phyloP scores from a whole-genome alignment of 2,797 vertebrate genomes.

The Euthynnus affinis region DNA sequence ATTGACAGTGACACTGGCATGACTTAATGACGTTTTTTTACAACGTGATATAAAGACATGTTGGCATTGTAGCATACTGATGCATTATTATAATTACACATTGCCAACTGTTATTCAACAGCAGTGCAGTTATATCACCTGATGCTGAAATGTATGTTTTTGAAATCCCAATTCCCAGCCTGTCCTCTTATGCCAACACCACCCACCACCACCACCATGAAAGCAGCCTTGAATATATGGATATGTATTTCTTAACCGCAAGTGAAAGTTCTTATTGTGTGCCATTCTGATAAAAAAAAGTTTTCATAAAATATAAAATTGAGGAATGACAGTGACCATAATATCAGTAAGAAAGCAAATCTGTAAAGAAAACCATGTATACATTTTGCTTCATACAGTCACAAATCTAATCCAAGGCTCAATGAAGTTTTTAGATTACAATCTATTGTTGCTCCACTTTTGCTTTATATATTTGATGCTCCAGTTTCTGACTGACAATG shows the following conservation, averaged over 20 bases:
- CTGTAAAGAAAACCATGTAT: background rate
- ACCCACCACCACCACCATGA: no score
- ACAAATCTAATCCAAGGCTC: slow-evolving; percentile 26
- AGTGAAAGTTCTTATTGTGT: background rate
- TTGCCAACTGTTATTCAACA: background rate
- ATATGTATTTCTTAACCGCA: slow-evolving; percentile 4
- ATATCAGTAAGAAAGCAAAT: background rate
- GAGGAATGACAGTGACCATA: background rate
- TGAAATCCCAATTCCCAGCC: no score
- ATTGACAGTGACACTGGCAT: slow-evolving; percentile 14
- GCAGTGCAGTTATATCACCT: background rate
- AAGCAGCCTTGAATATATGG: background rate
- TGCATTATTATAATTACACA: background rate
- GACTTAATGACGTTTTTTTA: slow-evolving; percentile 14
- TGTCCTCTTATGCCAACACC: no score
- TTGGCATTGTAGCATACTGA: slow-evolving; percentile 14
- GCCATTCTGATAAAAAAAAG: background rate
- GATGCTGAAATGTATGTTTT: no score
- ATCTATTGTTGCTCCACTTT: slow-evolving; percentile 14
- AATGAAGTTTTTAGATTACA: slow-evolving; percentile 4
- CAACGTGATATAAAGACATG: slow-evolving; percentile 15
- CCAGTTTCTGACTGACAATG: slow-evolving; percentile 48
- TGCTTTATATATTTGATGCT: slow-evolving; percentile 31
- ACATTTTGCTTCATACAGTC: background rate
- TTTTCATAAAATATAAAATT: slow-evolving; percentile 17